phyloP scores from a whole-genome alignment of 1,140 invertebrate species.

The Diuraphis noxia region DNA sequence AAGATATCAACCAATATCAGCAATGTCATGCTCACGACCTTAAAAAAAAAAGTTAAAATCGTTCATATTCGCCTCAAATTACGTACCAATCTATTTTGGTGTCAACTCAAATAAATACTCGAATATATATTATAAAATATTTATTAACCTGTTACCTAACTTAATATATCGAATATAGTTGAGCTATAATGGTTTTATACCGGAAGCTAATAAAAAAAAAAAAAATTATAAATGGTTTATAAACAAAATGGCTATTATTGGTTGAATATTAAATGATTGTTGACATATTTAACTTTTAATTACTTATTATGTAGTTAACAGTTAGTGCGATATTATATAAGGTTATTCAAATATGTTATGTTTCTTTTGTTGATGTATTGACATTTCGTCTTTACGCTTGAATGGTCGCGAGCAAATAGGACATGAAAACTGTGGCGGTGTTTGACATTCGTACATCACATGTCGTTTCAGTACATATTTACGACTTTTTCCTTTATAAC shows the following conservation, averaged over 20 bases:
- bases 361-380: constrained; percentile 54
- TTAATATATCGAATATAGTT: not conserved
- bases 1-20: too few relatives aligned
- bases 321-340: not conserved
- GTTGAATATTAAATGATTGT: not conserved
- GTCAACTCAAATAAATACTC: not conserved
- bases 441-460: constrained; percentile 68
- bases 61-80: not conserved
- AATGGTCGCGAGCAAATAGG: constrained; percentile 54
- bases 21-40: not conserved
- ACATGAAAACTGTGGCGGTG: constrained; percentile 58
- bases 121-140: not conserved
- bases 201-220: too few relatives aligned
- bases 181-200: too few relatives aligned
- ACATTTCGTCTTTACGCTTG: constrained; percentile 56
- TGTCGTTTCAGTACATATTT: constrained; percentile 59
- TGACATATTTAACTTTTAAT: not conserved
- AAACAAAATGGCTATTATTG: not conserved
- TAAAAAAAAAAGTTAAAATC: too few relatives aligned
- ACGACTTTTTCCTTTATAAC: constrained; percentile 57
- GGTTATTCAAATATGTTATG: constrained; percentile 30
- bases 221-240: not conserved
- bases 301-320: not conserved
- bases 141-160: not conserved
- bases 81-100: not conserved